Conservation (phyloP, 2,113 vertebrate genomes). For the Barbus barbus region DNA sequence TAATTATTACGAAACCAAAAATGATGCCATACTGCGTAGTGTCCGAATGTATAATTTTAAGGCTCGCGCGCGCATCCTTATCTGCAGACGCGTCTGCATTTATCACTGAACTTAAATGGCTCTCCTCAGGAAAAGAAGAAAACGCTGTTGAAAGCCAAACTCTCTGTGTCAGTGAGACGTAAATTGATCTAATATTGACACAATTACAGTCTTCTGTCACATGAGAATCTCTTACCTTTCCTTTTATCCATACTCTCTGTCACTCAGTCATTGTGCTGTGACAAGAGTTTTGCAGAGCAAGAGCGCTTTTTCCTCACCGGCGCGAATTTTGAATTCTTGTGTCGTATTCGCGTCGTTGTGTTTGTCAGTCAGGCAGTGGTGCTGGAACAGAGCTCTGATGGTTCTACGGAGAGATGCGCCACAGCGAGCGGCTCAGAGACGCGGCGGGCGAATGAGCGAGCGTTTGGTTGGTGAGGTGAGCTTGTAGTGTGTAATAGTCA, state of each 20-base stretch:
- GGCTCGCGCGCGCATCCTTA: background rate
- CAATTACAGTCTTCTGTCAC: background rate
- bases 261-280: conserved; percentile 45
- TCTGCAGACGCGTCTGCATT: background rate
- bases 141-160: background rate
- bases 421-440: background rate
- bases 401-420: background rate
- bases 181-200: background rate
- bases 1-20: background rate
- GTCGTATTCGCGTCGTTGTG: background rate
- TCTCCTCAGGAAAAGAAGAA: background rate
- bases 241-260: conserved; percentile 60
- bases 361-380: background rate
- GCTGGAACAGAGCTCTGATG: background rate
- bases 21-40: too few relatives aligned
- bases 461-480: conserved; percentile 37
- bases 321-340: conserved; percentile 28
- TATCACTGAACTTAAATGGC: conserved; percentile 1
- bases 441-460: conserved; percentile 1
- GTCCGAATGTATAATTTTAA: background rate
- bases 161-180: too few relatives aligned
- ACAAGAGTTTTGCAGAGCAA: background rate
- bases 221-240: conserved; percentile 58
- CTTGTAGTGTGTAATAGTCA: conserved; percentile 33
- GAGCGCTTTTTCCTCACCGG: conserved; percentile 29